Percentiles rank a stretch among this genome's conserved stretches.
These are phyloP conservation scores for Omphaloscelis lunosa DNA, from an alignment of 2,888 invertebrate species.

Conservation along the genomic window DNA sequence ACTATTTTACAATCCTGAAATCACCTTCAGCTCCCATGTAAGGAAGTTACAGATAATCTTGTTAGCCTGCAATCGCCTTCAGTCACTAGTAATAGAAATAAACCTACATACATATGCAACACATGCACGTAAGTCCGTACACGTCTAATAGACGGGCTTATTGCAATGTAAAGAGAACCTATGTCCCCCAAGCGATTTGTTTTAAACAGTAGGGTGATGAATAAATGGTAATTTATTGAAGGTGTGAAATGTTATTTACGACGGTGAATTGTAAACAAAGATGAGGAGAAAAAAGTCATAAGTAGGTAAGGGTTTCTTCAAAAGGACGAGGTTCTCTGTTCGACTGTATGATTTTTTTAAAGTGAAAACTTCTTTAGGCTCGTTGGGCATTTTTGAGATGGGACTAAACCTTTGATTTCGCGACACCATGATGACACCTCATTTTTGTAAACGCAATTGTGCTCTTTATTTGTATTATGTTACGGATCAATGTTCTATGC, in stretches of 20 bases:
- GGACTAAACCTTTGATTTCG: no score
- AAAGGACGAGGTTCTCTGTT: no score
- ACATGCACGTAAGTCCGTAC: not conserved
- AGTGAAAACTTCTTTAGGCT: no score
- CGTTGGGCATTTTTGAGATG: no score
- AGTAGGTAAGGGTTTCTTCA: no score
- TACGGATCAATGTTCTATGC: no score
- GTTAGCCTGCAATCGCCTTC: constrained; percentile 37
- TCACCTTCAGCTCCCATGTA: constrained; percentile 41
- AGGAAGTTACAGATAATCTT: constrained; percentile 42
- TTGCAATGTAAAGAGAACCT: not conserved
- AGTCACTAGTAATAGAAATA: constrained; percentile 36
- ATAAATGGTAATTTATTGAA: not conserved
- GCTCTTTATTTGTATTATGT: no score
- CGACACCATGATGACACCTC: no score
- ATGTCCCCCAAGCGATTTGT: constrained; percentile 1
- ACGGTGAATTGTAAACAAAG: not conserved
- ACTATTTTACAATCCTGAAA: constrained; percentile 26
- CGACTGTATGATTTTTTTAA: no score
- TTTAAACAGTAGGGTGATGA: not conserved
- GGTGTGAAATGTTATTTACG: not conserved
- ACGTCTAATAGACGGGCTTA: not conserved
- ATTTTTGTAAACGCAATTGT: no score
- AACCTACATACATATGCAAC: constrained; percentile 9
- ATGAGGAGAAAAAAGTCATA: not conserved